phyloP scores from a whole-genome alignment of 2,113 vertebrate genomes.

The Vidua macroura region DNA sequence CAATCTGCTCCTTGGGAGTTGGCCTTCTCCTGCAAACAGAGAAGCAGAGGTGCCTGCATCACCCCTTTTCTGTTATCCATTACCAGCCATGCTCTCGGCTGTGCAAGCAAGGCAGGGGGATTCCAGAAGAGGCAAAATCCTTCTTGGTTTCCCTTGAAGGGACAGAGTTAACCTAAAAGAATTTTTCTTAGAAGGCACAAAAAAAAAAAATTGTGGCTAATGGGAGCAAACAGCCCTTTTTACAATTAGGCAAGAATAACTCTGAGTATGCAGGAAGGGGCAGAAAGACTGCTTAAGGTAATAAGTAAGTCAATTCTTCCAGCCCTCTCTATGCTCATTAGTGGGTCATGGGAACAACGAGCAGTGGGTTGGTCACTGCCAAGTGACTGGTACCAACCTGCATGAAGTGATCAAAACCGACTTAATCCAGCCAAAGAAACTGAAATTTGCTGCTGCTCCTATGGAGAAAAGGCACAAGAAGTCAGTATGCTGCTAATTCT shows the following conservation, averaged over 20 bases:
- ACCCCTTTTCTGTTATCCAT: background rate
- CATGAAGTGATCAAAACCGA: constrained; percentile 70
- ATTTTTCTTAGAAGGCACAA: background rate
- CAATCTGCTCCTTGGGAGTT: constrained; percentile 77
- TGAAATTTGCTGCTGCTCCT: constrained; percentile 91
- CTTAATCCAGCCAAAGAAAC: constrained; percentile 88
- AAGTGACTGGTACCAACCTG: constrained; percentile 79
- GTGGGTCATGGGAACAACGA: background rate
- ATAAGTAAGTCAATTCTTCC: background rate
- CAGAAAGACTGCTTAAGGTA: background rate
- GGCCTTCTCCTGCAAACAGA: constrained; percentile 70
- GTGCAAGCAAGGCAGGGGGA: background rate
- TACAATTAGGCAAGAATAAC: background rate
- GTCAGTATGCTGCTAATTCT: constrained; percentile 2
- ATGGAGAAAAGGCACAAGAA: constrained; percentile 32
- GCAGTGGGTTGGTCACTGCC: background rate
- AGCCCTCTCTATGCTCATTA: background rate
- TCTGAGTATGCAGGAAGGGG: background rate
- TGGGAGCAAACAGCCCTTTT: background rate
- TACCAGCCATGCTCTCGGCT: background rate
- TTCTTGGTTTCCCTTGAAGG: background rate
- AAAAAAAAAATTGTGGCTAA: background rate
- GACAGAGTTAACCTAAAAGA: background rate
- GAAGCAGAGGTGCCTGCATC: background rate
- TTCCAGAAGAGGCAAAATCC: background rate